A percentile compares a stretch with the other conserved stretches of the same genome.
Conservation (phyloP, 2,113 vertebrate genomes). For the Melanotaenia duboulayi region DNA sequence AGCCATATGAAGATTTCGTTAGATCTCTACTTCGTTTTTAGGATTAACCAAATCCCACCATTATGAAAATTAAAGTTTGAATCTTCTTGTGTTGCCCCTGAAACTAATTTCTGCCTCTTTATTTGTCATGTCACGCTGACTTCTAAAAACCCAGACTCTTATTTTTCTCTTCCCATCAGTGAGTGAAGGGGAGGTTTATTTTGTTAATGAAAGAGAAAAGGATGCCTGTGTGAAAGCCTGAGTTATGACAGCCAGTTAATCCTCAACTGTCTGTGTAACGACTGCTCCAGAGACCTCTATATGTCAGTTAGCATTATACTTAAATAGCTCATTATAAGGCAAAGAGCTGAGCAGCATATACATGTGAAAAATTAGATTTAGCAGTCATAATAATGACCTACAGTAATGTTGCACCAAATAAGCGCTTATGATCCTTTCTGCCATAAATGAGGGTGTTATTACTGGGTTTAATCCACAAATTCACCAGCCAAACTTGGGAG, state of each 20-base stretch:
- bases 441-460: slow-evolving; percentile 37
- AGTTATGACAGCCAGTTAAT: slow-evolving; percentile 68
- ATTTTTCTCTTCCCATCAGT: slow-evolving; percentile 33
- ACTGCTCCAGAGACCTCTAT: slow-evolving; percentile 75
- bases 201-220: slow-evolving; percentile 71
- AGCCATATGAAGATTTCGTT: slow-evolving; percentile 70
- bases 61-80: slow-evolving; percentile 71
- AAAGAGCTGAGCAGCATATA: slow-evolving; percentile 51
- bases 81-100: slow-evolving; percentile 39
- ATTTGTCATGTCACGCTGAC: slow-evolving; percentile 59
- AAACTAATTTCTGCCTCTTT: slow-evolving; percentile 58
- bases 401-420: slow-evolving; percentile 72
- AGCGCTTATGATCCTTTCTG: slow-evolving; percentile 50
- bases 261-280: slow-evolving; percentile 63
- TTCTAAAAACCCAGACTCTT: slow-evolving; percentile 37
- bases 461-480: slow-evolving; percentile 56
- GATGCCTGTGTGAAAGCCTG: slow-evolving; percentile 63
- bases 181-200: slow-evolving; percentile 77
- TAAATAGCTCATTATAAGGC: slow-evolving; percentile 69
- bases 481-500: slow-evolving; percentile 14
- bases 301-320: slow-evolving; percentile 77
- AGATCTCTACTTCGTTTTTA: slow-evolving; percentile 65
- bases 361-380: slow-evolving; percentile 61
- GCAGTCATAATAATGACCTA: slow-evolving; percentile 68
- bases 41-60: slow-evolving; percentile 74